phyloP scores from a whole-genome alignment of 2,113 vertebrate genomes.

The Aleadryas rufinucha region DNA sequence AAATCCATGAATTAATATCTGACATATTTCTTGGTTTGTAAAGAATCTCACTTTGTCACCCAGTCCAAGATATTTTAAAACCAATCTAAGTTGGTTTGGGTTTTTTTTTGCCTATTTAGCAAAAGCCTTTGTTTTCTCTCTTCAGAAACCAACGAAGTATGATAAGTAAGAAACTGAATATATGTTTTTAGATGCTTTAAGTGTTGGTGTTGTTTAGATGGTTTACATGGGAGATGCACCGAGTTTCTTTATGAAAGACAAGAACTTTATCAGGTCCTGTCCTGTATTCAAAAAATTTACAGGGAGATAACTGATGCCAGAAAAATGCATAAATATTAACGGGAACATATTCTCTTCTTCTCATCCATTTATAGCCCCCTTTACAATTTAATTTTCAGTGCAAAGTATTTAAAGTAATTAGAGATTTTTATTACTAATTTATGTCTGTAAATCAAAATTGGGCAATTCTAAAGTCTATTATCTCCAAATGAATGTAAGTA shows the following conservation, averaged over 20 bases:
- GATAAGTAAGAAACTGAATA: not conserved
- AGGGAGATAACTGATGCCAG: not conserved
- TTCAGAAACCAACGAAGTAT: not conserved
- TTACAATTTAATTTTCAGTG: not conserved
- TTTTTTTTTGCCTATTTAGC: not conserved
- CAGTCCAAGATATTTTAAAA: not conserved
- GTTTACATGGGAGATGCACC: not conserved
- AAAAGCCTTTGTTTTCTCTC: not conserved
- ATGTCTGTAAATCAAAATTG: constrained; percentile 33
- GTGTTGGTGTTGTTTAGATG: not conserved
- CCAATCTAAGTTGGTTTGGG: not conserved
- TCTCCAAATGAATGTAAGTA: not conserved
- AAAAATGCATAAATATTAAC: not conserved
- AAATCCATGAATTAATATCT: not conserved
- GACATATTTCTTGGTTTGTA: not conserved
- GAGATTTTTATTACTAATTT: constrained; percentile 41
- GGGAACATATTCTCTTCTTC: not conserved
- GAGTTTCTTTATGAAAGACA: not conserved
- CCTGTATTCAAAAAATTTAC: not conserved
- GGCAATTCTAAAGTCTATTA: constrained; percentile 7
- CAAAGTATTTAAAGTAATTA: constrained; percentile 34
- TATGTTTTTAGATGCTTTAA: not conserved
- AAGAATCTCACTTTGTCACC: not conserved
- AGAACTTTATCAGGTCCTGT: not conserved
- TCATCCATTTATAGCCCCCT: not conserved